A percentile compares a stretch with the other conserved stretches of the same genome.
These are phyloP conservation scores for Cyaniris semiargus DNA, from an alignment of 2,888 invertebrate species.

Conservation along the genomic window DNA sequence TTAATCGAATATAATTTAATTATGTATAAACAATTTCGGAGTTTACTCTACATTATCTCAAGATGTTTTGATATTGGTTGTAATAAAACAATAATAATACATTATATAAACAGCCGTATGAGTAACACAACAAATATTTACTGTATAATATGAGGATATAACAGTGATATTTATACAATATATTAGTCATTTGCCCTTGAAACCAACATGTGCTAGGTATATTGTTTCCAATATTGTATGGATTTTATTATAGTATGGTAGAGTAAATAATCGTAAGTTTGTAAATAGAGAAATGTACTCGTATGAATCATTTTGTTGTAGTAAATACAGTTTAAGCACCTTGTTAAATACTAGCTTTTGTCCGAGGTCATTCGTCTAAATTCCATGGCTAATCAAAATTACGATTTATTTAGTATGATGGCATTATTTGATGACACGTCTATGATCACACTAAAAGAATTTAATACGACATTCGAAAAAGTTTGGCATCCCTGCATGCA, in stretches of 20 bases:
- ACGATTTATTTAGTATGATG: too few species aligned
- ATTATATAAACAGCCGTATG: not conserved
- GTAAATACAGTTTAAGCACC: not conserved
- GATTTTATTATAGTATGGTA: not conserved
- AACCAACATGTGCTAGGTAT: not conserved
- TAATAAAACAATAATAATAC: not conserved
- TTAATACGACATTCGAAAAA: too few species aligned
- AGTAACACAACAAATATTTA: conserved; percentile 18
- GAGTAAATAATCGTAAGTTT: conserved; percentile 9
- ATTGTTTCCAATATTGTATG: conserved; percentile 18
- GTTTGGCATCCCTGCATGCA: too few species aligned
- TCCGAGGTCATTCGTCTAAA: too few species aligned
- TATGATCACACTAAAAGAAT: too few species aligned
- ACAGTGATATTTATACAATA: conserved; percentile 5
- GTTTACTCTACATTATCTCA: not conserved
- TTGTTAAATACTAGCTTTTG: too few species aligned
- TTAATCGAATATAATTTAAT: too few species aligned
- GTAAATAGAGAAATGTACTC: not conserved
- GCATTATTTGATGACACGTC: too few species aligned
- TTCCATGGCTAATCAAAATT: too few species aligned
- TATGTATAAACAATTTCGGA: too few species aligned
- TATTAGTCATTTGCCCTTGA: conserved; percentile 22
- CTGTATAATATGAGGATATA: not conserved
- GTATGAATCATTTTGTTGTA: not conserved
- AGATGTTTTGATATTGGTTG: not conserved